These are phyloP conservation scores for Apeltes quadracus DNA, from an alignment of 2,113 vertebrate genomes.

Conservation along the genomic window DNA sequence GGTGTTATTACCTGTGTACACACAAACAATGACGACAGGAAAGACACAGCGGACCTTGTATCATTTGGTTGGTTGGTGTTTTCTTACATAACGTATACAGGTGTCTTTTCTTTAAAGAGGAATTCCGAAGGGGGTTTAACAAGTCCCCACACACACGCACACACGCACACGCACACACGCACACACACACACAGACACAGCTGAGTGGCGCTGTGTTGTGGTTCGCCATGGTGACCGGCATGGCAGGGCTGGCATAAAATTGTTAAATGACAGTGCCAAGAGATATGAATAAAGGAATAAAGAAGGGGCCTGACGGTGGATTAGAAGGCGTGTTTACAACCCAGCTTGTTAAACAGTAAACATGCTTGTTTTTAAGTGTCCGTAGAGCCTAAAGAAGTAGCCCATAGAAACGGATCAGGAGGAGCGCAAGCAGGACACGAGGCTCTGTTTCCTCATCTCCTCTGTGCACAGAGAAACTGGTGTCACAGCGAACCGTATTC, in stretches of 20 bases:
- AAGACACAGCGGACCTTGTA: conserved; percentile 4
- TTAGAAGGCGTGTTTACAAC: conserved; percentile 35
- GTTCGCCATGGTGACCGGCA: conserved; percentile 40
- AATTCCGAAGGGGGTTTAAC: conserved; percentile 23
- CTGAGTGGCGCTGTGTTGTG: conserved; percentile 43
- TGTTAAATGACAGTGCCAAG: conserved; percentile 1
- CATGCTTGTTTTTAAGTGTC: background rate
- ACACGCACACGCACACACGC: too few relatives aligned
- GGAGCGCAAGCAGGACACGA: background rate
- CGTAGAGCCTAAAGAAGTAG: too few relatives aligned
- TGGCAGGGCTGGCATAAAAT: conserved; percentile 25
- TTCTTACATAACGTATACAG: conserved; percentile 37
- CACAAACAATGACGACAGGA: background rate
- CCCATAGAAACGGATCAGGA: background rate
- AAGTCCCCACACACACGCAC: conserved; percentile 11
- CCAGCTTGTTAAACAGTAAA: conserved; percentile 18
- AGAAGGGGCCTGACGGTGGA: conserved; percentile 5
- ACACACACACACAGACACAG: conserved; percentile 20
- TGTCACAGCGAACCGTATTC: conserved; percentile 1
- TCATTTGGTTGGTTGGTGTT: conserved; percentile 26
- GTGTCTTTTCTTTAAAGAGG: conserved; percentile 13
- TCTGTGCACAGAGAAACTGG: conserved; percentile 5
- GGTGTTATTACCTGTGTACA: conserved; percentile 26
- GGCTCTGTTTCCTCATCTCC: conserved; percentile 39
- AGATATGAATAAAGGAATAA: conserved; percentile 6